These are phyloP conservation scores for Acanthaster planci DNA, from an alignment of 35 echinoderm and acorn worm genomes.

Conservation along the genomic window DNA sequence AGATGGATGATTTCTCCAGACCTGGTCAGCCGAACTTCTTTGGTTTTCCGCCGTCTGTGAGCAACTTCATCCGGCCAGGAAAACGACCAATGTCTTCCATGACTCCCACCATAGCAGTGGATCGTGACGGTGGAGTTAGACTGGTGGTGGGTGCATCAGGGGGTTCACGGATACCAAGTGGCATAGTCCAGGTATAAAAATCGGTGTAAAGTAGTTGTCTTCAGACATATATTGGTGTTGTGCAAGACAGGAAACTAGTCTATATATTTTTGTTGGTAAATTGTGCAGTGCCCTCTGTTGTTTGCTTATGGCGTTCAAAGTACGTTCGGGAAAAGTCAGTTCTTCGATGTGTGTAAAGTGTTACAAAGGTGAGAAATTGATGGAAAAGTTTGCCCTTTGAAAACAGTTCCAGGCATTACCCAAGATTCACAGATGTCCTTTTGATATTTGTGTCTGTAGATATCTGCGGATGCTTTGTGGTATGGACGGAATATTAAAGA, in stretches of 20 bases:
- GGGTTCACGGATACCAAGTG: constrained; percentile 48
- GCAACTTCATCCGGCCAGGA: constrained; percentile 65
- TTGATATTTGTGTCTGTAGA: constrained; percentile 14
- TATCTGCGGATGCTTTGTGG: constrained; percentile 59
- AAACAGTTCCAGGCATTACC: too few relatives aligned
- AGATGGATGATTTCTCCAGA: constrained; percentile 77
- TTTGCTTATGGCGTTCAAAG: too few relatives aligned
- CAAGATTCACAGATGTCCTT: too few relatives aligned
- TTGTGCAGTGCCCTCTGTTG: too few relatives aligned
- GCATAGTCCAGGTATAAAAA: constrained; percentile 26
- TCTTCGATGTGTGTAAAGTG: too few relatives aligned
- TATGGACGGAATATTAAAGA: constrained; percentile 44
- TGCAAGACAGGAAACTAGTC: too few relatives aligned
- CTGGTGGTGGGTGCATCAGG: constrained; percentile 60
- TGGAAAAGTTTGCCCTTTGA: too few relatives aligned
- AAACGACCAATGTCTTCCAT: constrained; percentile 75
- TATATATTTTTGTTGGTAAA: too few relatives aligned
- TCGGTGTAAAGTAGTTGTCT: not conserved
- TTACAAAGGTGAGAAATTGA: too few relatives aligned
- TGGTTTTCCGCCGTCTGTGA: constrained; percentile 46
- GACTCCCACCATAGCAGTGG: constrained; percentile 39
- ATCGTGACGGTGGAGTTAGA: constrained; percentile 30
- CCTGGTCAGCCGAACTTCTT: constrained; percentile 48
- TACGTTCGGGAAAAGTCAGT: too few relatives aligned
- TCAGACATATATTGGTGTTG: too few relatives aligned